Conservation (phyloP, 2,888 invertebrate genomes). For the Cactoblastis cactorum region DNA sequence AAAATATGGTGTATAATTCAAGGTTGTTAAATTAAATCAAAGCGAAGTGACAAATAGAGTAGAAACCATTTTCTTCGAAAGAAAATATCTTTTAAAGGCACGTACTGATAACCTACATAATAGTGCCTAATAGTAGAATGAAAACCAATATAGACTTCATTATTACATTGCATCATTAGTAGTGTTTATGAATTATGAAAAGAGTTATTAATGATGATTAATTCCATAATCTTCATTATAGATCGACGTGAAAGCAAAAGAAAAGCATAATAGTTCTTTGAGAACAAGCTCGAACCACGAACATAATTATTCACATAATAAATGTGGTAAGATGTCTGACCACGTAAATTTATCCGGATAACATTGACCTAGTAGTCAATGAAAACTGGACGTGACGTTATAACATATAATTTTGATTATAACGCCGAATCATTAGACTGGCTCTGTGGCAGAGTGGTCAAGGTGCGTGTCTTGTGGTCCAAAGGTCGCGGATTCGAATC, state of each 20-base stretch:
- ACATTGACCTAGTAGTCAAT: conserved; percentile 27
- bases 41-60: too few relatives aligned
- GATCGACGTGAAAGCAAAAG: background rate
- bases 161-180: background rate
- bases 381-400: conserved; percentile 16
- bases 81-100: too few relatives aligned
- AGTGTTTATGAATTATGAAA: background rate
- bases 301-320: background rate
- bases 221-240: too few relatives aligned
- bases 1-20: too few relatives aligned
- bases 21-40: too few relatives aligned
- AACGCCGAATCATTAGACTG: background rate
- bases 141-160: background rate
- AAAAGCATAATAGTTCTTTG: background rate
- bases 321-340: conserved; percentile 4
- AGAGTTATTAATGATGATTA: background rate
- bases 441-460: too few relatives aligned
- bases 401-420: conserved; percentile 12
- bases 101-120: too few relatives aligned
- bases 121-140: background rate
- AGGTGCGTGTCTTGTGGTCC: too few relatives aligned
- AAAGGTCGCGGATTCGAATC: too few relatives aligned
- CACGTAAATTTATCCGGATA: conserved; percentile 20
- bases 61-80: too few relatives aligned
- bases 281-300: background rate